Percentiles rank a stretch among this genome's conserved stretches.
These are phyloP conservation scores for Agrilus cyanescens DNA, from an alignment of 2,888 invertebrate species.

Conservation along the genomic window DNA sequence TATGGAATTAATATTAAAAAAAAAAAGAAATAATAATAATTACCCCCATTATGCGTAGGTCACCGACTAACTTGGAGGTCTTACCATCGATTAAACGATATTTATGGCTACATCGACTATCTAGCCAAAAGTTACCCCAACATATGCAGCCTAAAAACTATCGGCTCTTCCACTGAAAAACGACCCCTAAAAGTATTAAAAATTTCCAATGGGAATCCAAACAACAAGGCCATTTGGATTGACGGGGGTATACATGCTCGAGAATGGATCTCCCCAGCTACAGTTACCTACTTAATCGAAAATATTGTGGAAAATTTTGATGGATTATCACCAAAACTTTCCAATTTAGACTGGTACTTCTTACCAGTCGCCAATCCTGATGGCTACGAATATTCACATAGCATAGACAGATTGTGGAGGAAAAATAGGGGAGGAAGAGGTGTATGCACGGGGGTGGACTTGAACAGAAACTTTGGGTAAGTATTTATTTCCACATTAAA, in stretches of 20 bases:
- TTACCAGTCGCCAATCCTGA: slow-evolving; percentile 71
- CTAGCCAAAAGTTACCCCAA: slow-evolving; percentile 60
- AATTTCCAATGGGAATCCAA: slow-evolving; percentile 54
- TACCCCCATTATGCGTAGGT: slow-evolving; percentile 19
- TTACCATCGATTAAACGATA: slow-evolving; percentile 58
- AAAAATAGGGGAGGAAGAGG: slow-evolving; percentile 56
- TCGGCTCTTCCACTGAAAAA: slow-evolving; percentile 65
- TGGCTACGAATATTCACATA: slow-evolving; percentile 80
- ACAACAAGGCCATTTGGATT: slow-evolving; percentile 56
- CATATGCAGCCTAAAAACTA: slow-evolving; percentile 56
- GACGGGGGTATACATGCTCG: slow-evolving; percentile 77
- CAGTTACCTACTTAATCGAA: slow-evolving; percentile 65
- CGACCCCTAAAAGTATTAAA: slow-evolving; percentile 58
- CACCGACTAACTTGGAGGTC: slow-evolving; percentile 65
- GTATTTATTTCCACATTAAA: background rate
- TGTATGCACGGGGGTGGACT: slow-evolving; percentile 63
- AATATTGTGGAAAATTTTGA: slow-evolving; percentile 57
- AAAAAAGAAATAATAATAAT: background rate
- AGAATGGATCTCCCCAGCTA: slow-evolving; percentile 80
- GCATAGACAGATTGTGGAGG: slow-evolving; percentile 70
- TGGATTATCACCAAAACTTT: slow-evolving; percentile 50
- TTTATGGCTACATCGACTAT: slow-evolving; percentile 60
- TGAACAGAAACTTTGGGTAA: slow-evolving; percentile 74
- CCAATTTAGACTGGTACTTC: slow-evolving; percentile 72
- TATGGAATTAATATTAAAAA: no score